A percentile compares a stretch with the other conserved stretches of the same genome.
Evolutionary conservation across 1,140 invertebrate species (phyloP).

Genomic region (Planococcus citri): DNA sequence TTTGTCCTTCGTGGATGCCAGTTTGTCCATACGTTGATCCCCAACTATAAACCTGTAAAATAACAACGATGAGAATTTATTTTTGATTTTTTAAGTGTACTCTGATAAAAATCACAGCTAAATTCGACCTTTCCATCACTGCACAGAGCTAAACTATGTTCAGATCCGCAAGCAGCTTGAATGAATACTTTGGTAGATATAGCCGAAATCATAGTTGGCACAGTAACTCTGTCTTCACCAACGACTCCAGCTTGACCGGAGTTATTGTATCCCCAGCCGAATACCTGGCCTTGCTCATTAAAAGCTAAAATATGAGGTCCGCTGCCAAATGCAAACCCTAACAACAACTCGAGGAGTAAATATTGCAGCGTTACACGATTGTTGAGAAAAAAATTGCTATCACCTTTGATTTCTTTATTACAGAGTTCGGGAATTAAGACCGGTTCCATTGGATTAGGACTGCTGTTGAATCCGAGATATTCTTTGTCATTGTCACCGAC

Average conservation of each 20-base stretch:
- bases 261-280: not conserved
- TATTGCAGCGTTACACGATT: not conserved
- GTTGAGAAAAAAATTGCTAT: not conserved
- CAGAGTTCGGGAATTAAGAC: not conserved
- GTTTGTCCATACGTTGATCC: not conserved
- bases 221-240: not conserved
- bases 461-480: not conserved
- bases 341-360: not conserved
- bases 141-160: not conserved
- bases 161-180: not conserved
- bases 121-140: not conserved
- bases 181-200: not conserved
- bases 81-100: too few relatives aligned
- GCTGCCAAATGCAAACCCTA: not conserved
- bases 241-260: not conserved
- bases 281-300: not conserved
- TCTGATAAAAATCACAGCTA: not conserved
- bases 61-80: not conserved
- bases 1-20: not conserved
- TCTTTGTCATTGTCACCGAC: not conserved
- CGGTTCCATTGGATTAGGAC: not conserved
- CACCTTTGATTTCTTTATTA: not conserved
- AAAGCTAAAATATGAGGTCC: not conserved
- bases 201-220: not conserved
- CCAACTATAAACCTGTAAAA: not conserved